These are phyloP conservation scores for Gadopsis marmoratus DNA, from an alignment of 2,797 vertebrate genomes.

Conservation along the genomic window DNA sequence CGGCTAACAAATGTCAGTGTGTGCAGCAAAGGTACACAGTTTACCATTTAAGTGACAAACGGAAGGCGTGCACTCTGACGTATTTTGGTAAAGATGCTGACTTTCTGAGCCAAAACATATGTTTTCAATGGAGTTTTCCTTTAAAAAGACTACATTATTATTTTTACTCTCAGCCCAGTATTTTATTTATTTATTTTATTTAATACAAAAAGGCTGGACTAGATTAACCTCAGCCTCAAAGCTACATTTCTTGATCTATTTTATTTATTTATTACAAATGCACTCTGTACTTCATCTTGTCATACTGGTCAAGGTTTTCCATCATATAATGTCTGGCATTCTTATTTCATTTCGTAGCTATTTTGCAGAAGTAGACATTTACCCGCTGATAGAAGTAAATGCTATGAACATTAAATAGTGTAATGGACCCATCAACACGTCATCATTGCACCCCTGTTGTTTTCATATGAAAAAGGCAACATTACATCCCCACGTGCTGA, in stretches of 20 bases:
- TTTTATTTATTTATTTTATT: no score
- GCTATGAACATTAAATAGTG: neutral
- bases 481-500: slow-evolving; percentile 35
- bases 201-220: neutral
- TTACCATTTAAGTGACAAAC: neutral
- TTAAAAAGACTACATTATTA: neutral
- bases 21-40: neutral
- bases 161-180: neutral
- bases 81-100: neutral
- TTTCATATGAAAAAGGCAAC: slow-evolving; percentile 43
- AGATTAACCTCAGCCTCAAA: neutral
- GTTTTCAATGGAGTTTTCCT: neutral
- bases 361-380: slow-evolving; percentile 28
- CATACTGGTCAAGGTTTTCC: neutral
- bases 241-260: slow-evolving; percentile 6
- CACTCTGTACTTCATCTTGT: neutral
- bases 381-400: slow-evolving; percentile 13
- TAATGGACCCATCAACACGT: slow-evolving; percentile 41
- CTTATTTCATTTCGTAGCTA: slow-evolving; percentile 32
- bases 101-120: neutral
- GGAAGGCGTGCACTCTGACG: neutral
- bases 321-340: slow-evolving; percentile 16
- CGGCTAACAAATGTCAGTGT: neutral
- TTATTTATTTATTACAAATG: neutral
- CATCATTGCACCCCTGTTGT: slow-evolving; percentile 48